phyloP scores from a whole-genome alignment of 2,797 vertebrate genomes.

The Dallia pectoralis region DNA sequence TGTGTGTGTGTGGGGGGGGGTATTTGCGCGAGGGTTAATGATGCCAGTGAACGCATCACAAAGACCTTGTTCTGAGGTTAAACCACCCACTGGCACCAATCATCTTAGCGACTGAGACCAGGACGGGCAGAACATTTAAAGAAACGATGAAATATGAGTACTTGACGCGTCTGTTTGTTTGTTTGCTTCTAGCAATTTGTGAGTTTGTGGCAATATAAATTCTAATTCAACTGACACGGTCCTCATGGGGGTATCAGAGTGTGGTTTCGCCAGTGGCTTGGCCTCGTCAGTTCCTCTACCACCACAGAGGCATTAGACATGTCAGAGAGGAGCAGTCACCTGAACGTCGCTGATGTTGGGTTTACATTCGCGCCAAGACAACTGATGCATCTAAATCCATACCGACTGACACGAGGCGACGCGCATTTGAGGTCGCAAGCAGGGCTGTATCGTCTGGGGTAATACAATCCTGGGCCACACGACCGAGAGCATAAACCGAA shows the following conservation, averaged over 20 bases:
- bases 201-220: too few species aligned
- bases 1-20: too few species aligned
- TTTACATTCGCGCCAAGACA: slow-evolving; percentile 48
- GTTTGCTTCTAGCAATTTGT: background rate
- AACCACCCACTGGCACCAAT: slow-evolving; percentile 3
- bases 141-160: background rate
- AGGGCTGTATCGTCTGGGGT: slow-evolving; percentile 54
- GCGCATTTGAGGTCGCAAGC: slow-evolving; percentile 50
- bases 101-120: background rate
- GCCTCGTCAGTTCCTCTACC: background rate
- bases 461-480: slow-evolving; percentile 41
- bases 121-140: background rate
- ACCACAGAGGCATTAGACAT: background rate
- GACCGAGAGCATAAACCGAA: slow-evolving; percentile 17
- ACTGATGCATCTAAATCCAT: slow-evolving; percentile 48
- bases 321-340: background rate
- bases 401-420: slow-evolving; percentile 47
- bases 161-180: background rate
- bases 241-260: background rate
- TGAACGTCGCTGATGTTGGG: slow-evolving; percentile 47
- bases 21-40: slow-evolving; percentile 38
- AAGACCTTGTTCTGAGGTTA: slow-evolving; percentile 31
- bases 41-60: slow-evolving; percentile 39
- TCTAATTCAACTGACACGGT: background rate
- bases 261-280: background rate